phyloP scores from a whole-genome alignment of 1,140 invertebrate genomes.

The Papilio xuthus region DNA sequence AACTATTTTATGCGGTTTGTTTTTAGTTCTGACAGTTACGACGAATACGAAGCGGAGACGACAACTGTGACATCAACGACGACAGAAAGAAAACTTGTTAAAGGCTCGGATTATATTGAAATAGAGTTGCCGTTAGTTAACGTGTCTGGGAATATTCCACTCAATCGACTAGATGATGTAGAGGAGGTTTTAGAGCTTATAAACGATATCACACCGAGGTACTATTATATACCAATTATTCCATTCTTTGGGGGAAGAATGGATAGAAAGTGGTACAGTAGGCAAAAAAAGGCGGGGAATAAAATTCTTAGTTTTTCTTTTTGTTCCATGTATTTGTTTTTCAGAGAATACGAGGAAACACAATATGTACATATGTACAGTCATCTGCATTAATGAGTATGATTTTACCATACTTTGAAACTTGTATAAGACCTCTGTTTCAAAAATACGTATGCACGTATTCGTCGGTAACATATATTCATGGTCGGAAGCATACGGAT shows the following conservation, averaged over 20 bases:
- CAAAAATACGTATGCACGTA: too few species aligned
- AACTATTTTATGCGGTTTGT: not conserved
- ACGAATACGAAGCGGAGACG: conserved; percentile 13
- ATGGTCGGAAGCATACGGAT: too few species aligned
- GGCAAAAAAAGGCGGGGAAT: not conserved
- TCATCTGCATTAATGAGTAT: too few species aligned
- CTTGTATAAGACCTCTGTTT: too few species aligned
- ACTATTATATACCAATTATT: not conserved
- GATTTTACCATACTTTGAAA: too few species aligned
- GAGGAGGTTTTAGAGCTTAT: conserved; percentile 59
- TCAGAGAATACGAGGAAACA: too few species aligned
- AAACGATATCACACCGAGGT: conserved; percentile 63
- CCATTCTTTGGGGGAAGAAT: not conserved
- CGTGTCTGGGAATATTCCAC: conserved; percentile 58
- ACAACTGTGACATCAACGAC: not conserved
- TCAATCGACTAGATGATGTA: conserved; percentile 42
- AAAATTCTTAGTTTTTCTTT: not conserved
- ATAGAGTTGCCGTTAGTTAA: conserved; percentile 66
- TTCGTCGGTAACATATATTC: too few species aligned
- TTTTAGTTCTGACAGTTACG: conserved; percentile 1
- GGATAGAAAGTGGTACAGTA: too few species aligned
- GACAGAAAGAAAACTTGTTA: conserved; percentile 1
- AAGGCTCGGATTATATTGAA: conserved; percentile 46
- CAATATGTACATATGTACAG: too few species aligned
- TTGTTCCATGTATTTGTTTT: too few species aligned